Conservation (phyloP, 2,113 vertebrate genomes). For the Bubalus kerabau region DNA sequence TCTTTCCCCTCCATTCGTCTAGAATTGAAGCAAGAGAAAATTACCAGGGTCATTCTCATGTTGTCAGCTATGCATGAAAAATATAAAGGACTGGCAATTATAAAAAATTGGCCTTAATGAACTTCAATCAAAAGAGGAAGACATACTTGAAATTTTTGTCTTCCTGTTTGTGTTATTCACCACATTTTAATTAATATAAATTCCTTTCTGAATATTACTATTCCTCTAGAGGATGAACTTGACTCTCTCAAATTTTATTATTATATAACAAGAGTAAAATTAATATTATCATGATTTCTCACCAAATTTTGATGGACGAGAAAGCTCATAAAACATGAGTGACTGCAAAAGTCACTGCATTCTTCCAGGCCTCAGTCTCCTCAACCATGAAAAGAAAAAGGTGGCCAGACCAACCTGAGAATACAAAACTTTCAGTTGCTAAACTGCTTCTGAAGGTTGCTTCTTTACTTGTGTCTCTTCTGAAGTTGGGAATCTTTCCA, state of each 20-base stretch:
- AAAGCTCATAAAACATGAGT: neutral
- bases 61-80: neutral
- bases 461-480: neutral
- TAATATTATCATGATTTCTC: neutral
- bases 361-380: neutral
- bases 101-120: neutral
- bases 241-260: neutral
- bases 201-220: neutral
- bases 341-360: neutral
- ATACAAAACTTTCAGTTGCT: neutral
- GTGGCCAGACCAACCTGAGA: neutral
- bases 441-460: neutral
- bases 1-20: neutral
- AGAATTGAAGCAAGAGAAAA: neutral
- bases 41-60: neutral
- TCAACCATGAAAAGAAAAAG: neutral
- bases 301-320: neutral
- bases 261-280: neutral
- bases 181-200: neutral
- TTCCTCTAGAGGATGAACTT: neutral
- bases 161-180: neutral
- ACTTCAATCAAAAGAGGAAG: neutral
- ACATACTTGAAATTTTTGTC: neutral
- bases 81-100: neutral
- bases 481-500: neutral